These are phyloP conservation scores for Elephantulus edwardii DNA, from an alignment of 2,113 vertebrate species.

Conservation along the genomic window DNA sequence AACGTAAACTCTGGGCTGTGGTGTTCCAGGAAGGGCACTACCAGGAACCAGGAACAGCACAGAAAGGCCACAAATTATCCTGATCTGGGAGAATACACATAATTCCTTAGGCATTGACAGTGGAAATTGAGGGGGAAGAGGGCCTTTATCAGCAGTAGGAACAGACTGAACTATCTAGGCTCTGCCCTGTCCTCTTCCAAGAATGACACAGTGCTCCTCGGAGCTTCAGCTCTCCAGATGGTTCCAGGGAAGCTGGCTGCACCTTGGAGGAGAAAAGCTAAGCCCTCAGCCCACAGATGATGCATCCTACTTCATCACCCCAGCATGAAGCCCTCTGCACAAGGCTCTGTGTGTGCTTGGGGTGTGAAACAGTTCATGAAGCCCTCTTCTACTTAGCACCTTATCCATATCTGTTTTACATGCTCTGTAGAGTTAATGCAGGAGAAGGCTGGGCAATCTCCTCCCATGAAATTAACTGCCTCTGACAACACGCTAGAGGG, in stretches of 20 bases:
- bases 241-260: neutral
- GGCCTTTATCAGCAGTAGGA: neutral
- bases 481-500: too few species aligned
- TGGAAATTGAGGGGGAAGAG: neutral
- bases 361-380: neutral
- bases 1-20: neutral
- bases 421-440: too few species aligned
- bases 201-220: neutral
- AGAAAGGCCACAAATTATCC: neutral
- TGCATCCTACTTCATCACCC: neutral
- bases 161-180: neutral
- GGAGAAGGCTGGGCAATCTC: too few species aligned
- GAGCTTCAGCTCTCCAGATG: neutral
- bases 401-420: neutral
- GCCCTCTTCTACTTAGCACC: neutral
- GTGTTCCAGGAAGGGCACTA: neutral
- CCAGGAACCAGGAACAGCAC: neutral
- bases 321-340: neutral
- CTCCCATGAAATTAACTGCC: too few species aligned
- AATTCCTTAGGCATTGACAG: neutral
- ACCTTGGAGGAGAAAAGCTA: neutral
- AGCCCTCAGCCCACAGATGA: neutral
- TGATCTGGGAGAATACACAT: constrained; percentile 28
- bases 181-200: neutral
- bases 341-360: neutral